Evolutionary conservation across 2,113 vertebrate species (phyloP), one percentile per base, ranked within the genome.

Genomic region (Pheucticus melanocephalus): DNA sequence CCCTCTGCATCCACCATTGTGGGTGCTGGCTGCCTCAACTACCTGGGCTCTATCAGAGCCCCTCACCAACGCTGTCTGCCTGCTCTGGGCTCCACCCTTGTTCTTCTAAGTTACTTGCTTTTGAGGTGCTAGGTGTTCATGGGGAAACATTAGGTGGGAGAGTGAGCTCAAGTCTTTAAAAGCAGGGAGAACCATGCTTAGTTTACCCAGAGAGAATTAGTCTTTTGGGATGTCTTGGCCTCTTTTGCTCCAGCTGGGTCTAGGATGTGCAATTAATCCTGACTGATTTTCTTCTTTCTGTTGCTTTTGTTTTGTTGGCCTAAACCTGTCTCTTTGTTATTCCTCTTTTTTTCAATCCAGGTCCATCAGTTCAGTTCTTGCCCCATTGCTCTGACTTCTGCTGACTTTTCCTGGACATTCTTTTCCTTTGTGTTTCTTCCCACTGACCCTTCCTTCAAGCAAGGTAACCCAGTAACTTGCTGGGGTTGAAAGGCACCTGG

Each of bases 21-120:
- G 44, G 28, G 12, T 8, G 2, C 10, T 73, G 65, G 17, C 56
- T 66, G 73, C 60, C 70, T 56, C 72, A n/a, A 1, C 1, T 11
- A 16, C 12, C 51, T 7, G 2, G 39, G 51, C 42, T 54, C 77
- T 45, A 4, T 33, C 60, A 71, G 42, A 91, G 22, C 16, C 22
- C n/a, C 33, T 20, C 22, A 6, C 31, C 53, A 10, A 30, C 1
- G 1, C 5, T 5, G 1, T 15, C 69, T 33, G 2, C 11, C 54
- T 66, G 39, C 27, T 70, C 59, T 72, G 57, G 12, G 61, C 40
- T 69, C 48, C 45, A 60, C 10, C 22, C 16, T 66, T 54, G n/a
- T 9, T 78, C 75, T 75, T 51, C 40, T 53, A n/a, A 70, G 44
- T 59, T 33, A 35, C 31, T 65, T 1, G 3, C 48, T 45, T 75